Base-by-base conservation (phyloP, 1,140 invertebrate species). In the Panulirus ornatus region DNA sequence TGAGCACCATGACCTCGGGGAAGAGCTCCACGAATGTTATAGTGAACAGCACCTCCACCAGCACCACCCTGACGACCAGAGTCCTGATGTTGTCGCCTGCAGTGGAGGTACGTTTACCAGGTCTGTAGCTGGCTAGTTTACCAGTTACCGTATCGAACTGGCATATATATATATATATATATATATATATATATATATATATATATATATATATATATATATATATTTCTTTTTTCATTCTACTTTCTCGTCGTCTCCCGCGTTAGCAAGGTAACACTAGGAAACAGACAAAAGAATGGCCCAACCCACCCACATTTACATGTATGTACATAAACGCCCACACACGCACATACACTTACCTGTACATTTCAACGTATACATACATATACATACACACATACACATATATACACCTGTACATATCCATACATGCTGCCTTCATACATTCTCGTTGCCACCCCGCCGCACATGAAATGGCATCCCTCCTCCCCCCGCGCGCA, bases 161-260 rank as follows among this genome's bases (percentile, higher is more conserved):
- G 36, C 22, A 0, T 75, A 1, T 30, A 6, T 51, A n/a, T 75
- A 30, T 85, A n/a, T 73, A 51, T 73, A 51, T 73, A 44, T 44
- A 47, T 84, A 84, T 84, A 44, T 84, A 84, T 84, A 84, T 84
- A 42, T 71, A 44, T 84, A 84, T 84, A 84, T 71, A 71, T 71
- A 70, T 84, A 84, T 84, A 84, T 84, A 84, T 71, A 84, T 84
- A 71, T 70, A 71, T 70, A 71, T 71, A 73, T 84, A 84, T 84
- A 71, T 84, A 70, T 84, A 84, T 84, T 42, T 84, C 70, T 84
- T n/a, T n/a, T n/a, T n/a, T n/a, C n/a, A n/a, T n/a, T n/a, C n/a
- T n/a, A n/a, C n/a, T n/a, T n/a, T n/a, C n/a, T n/a, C n/a, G n/a
- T n/a, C n/a, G n/a, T n/a, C n/a, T n/a, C n/a, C n/a, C n/a, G n/a